Percentiles rank a stretch among this genome's conserved stretches.
phyloP scores from a whole-genome alignment of 1,140 invertebrate genomes.

The Drosophila parabipectinata region DNA sequence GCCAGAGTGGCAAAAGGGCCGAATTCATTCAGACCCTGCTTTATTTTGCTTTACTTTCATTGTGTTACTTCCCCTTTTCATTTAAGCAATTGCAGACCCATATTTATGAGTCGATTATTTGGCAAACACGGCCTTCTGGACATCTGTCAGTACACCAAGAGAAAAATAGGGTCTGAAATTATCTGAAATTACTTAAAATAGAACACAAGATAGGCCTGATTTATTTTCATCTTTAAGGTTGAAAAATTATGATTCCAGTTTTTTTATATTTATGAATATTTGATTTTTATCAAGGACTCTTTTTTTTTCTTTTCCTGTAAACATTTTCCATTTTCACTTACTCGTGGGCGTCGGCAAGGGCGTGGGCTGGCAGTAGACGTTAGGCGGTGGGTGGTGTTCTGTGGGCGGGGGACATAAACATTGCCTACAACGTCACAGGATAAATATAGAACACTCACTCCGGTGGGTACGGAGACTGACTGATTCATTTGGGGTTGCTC shows the following conservation, averaged over 20 bases:
- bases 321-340: conserved; percentile 45
- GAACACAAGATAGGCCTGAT: not conserved
- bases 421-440: conserved; percentile 49
- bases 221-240: too few species aligned
- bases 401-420: conserved; percentile 28
- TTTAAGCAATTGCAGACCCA: conserved; percentile 42
- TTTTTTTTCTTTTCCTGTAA: not conserved
- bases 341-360: not conserved
- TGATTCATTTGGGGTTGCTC: conserved; percentile 34
- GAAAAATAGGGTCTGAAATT: not conserved
- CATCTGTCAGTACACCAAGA: not conserved
- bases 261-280: not conserved
- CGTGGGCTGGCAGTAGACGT: conserved; percentile 9
- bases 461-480: not conserved
- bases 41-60: conserved; percentile 44
- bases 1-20: conserved; percentile 19
- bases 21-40: conserved; percentile 49
- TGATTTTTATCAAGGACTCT: not conserved
- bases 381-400: not conserved
- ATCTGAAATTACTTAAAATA: too few species aligned
- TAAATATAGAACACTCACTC: conserved; percentile 49
- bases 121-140: conserved; percentile 8
- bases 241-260: not conserved
- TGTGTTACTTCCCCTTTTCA: conserved; percentile 1
- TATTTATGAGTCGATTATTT: conserved; percentile 74